Conservation (phyloP, 2,888 invertebrate species). For the Cylloceria caligata region DNA sequence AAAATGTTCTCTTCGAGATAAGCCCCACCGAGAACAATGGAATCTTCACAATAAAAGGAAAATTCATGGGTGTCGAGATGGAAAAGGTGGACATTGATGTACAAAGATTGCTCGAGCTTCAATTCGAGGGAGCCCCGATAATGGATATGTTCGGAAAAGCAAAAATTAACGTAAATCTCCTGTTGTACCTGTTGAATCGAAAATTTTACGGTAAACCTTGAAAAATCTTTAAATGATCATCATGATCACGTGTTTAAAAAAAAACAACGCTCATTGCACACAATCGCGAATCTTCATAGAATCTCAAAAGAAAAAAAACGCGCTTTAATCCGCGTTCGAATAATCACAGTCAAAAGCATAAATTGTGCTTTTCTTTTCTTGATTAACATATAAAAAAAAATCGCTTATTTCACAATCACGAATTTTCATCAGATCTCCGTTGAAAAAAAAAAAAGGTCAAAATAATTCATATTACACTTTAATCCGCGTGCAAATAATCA, state of each 20-base stretch:
- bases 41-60: conserved; percentile 89
- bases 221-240: conserved; percentile 3
- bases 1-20: conserved; percentile 91
- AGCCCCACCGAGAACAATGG: conserved; percentile 89
- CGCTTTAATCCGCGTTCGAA: too few species aligned
- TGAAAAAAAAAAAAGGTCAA: background rate
- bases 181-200: conserved; percentile 90
- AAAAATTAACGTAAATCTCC: conserved; percentile 91
- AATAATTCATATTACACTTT: background rate
- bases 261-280: background rate
- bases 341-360: too few species aligned
- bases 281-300: background rate
- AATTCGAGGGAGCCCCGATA: conserved; percentile 91
- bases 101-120: conserved; percentile 90
- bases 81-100: conserved; percentile 90
- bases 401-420: background rate
- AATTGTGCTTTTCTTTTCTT: too few species aligned
- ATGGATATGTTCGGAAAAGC: conserved; percentile 93
- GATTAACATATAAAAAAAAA: background rate
- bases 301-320: background rate
- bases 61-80: conserved; percentile 92
- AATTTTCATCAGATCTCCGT: conserved; percentile 1
- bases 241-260: background rate
- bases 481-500: background rate
- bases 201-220: conserved; percentile 90